Evolutionary conservation across 2,797 vertebrate species (phyloP).

Genomic region (Streptopelia turtur): DNA sequence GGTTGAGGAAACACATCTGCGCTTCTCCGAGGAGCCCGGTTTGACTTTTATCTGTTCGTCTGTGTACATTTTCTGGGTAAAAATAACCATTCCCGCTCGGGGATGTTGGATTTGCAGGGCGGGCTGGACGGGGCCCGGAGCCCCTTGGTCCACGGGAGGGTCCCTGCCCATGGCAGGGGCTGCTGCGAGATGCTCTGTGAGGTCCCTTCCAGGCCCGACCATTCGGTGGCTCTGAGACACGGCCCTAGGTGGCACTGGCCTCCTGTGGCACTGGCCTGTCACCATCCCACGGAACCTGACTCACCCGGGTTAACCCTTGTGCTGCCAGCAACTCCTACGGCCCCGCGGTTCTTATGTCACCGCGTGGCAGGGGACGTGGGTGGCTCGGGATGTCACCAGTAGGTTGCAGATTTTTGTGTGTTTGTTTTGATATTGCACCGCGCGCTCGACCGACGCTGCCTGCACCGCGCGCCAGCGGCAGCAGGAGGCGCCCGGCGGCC

Average conservation of each 20-base stretch:
- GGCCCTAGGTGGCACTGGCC: slow-evolving; percentile 57
- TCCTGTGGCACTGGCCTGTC: background rate
- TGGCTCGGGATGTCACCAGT: background rate
- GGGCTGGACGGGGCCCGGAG: no score
- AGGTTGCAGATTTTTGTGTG: background rate
- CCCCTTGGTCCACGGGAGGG: no score
- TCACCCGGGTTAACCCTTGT: background rate
- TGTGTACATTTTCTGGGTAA: background rate
- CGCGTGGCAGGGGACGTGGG: background rate
- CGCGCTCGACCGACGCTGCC: background rate
- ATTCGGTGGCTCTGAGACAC: background rate
- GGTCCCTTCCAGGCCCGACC: no score
- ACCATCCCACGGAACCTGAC: background rate
- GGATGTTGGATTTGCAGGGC: background rate
- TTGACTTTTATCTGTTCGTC: fast-evolving
- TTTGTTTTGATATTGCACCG: background rate
- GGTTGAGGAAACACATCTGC: fast-evolving
- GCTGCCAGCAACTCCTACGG: background rate
- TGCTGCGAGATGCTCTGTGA: no score
- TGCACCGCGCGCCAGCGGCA: background rate
- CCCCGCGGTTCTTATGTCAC: background rate
- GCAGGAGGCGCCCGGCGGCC: background rate
- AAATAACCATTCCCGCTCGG: fast-evolving
- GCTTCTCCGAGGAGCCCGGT: background rate
- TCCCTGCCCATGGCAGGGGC: no score